These are phyloP conservation scores for Synanthedon myopaeformis DNA, from an alignment of 2,888 invertebrate species.

Conservation along the genomic window DNA sequence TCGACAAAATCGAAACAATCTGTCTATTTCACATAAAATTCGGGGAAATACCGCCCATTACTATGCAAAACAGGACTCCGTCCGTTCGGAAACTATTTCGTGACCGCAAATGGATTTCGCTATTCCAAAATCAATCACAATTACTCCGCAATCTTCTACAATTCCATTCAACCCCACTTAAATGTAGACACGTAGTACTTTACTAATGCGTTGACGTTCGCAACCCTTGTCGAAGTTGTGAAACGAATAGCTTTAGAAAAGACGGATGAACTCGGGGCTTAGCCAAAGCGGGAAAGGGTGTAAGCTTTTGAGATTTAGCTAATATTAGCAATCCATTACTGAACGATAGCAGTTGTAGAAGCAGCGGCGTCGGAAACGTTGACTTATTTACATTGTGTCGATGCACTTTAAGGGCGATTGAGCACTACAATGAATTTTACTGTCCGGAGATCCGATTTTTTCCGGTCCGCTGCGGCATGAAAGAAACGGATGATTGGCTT, in stretches of 20 bases:
- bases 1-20: no score
- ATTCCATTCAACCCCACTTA: conserved; percentile 12
- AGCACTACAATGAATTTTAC: no score
- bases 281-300: conserved; percentile 34
- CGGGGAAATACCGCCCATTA: no score
- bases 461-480: no score
- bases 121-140: conserved; percentile 9
- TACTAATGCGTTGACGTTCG: conserved; percentile 28
- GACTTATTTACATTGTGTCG: conserved; percentile 11
- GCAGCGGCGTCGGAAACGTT: not conserved
- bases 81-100: not conserved
- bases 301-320: conserved; percentile 59
- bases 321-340: conserved; percentile 68
- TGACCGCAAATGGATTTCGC: not conserved
- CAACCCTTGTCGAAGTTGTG: conserved; percentile 4
- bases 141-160: conserved; percentile 5
- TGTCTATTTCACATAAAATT: no score
- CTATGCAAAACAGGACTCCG: no score
- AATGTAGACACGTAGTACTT: conserved; percentile 19
- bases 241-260: conserved; percentile 47
- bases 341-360: conserved; percentile 15
- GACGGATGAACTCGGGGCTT: conserved; percentile 50
- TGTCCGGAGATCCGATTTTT: no score
- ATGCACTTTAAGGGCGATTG: no score
- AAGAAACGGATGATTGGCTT: no score